Base-by-base conservation (phyloP, 1,140 invertebrate genomes). In the Pectinophora gossypiella region DNA sequence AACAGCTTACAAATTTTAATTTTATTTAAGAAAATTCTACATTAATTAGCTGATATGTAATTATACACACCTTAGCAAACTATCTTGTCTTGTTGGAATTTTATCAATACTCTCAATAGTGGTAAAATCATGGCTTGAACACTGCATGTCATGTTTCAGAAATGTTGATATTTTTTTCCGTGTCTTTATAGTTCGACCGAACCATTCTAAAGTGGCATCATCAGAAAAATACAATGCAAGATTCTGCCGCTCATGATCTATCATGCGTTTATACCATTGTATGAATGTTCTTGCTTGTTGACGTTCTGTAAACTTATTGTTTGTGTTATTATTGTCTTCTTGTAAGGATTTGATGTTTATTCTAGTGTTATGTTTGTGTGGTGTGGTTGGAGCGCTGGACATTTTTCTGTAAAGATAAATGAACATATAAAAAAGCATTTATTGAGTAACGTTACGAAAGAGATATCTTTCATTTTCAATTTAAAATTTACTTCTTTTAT, bases 121-220 rank as follows among this genome's bases (percentile, higher is more conserved):
- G 19, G 69, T 78, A 45, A 88, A 85, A 59, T 81, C 71, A 72
- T 89, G 87, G 53, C 64, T 78, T 6, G 84, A 77, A 53, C 70
- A 79, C 48, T 86, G 75, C 69, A 88, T 85, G 42, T 85, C 81
- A 76, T 80, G 65, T 54, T 83, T 78, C 0, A 88, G 20, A 42
- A 86, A 89, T 36, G 72, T 64, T 10, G 70, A 61, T 4, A 85
- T 72, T 61, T 89, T 89, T 61, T 89, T 89, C 53, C 85, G 84
- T 0, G 78, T 86, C 72, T 83, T 90, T 1, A 91, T 77, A 21
- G 89, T 90, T 44, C 87, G 71, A 0, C 90, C 90, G 72, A 91
- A 91, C 89, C 90, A 91, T 64, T 91, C 87, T 1, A 91, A 64
- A 10, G 83, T 75, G 3, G 85, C 82, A 64, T 89, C 81, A 58